Base-by-base conservation (phyloP, 1,140 invertebrate genomes). In the Notospermus geniculatus region DNA sequence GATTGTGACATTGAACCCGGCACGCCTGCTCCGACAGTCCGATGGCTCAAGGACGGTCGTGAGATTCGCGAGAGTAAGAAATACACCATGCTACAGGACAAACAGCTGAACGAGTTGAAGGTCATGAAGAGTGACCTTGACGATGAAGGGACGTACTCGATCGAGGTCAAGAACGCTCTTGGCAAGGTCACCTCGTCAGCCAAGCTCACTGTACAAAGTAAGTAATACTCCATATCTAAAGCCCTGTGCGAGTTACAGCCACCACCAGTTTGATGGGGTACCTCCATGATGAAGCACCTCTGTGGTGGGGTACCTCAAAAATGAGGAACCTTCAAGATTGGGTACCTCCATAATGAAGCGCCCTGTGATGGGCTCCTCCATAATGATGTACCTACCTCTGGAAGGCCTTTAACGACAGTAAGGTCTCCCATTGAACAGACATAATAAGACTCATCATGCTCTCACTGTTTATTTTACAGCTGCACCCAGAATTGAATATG, bases 151-250 rank as follows among this genome's bases (percentile, higher is more conserved):
- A 68, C 71, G 0, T 82, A 82, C 64, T 62, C 65, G 56, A 71
- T 74, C 56, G 72, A 74, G 59, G 76, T 71, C 11, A 57, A 68
- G 28, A 80, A 81, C 57, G 64, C 70, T 9, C 64, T 82, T 25
- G 78, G 76, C 9, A 64, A 73, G 57, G 74, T 79, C 11, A 72
- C 75, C 50, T 75, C 77, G 7, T 72, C 77, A 55, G 80, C 76
- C 29, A 74, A 62, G 53, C 68, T 82, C 13, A 69, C 74, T 59
- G 69, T 82, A 25, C 72, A 78, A 54, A 74, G 79, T 80, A 69
- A 69, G 77, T 73, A n/a, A n/a, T 23, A n/a, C 25, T 23, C n/a
- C 25, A 19, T 50, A 5, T 7, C 25, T 50, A 7, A n/a, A 7
- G 19, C 4, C 4, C 4, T 50, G n/a, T 39, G 19, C 22, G 2